Conservation (phyloP, 2,797 vertebrate species). For the Fistularia tabacaria region DNA sequence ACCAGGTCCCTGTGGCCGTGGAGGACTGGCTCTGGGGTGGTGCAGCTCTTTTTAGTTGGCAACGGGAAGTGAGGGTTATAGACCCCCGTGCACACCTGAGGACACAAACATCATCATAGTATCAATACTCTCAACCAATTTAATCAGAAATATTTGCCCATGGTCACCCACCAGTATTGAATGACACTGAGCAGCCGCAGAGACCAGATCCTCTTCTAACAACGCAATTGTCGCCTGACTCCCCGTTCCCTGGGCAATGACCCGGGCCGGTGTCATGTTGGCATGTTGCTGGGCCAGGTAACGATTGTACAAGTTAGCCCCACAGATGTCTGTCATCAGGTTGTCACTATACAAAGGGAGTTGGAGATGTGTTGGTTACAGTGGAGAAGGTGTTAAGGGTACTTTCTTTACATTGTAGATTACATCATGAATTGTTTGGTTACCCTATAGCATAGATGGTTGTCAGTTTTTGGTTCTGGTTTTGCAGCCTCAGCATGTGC, state of each 20-base stretch:
- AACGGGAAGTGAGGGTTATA: conserved; percentile 70
- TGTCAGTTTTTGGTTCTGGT: conserved; percentile 47
- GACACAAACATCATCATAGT: conserved; percentile 2
- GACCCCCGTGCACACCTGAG: conserved; percentile 87
- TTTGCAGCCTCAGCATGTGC: conserved; percentile 64
- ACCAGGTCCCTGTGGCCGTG: conserved; percentile 82
- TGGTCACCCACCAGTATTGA: conserved; percentile 52
- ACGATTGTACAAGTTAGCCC: conserved; percentile 87
- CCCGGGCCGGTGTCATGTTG: conserved; percentile 20
- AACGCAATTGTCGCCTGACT: conserved; percentile 20
- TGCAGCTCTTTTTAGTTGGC: conserved; percentile 42
- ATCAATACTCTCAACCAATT: neutral
- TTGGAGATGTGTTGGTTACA: conserved; percentile 3
- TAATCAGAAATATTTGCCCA: too few relatives aligned
- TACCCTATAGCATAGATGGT: conserved; percentile 84
- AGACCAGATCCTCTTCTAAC: conserved; percentile 56
- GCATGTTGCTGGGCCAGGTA: conserved; percentile 74
- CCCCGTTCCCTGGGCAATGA: conserved; percentile 52
- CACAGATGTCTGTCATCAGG: conserved; percentile 87
- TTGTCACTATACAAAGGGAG: conserved; percentile 79
- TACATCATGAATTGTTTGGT: neutral
- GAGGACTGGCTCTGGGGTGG: conserved; percentile 60
- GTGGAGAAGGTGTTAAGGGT: neutral
- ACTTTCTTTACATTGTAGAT: neutral
- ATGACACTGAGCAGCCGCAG: conserved; percentile 68